A percentile compares a stretch with the other conserved stretches of the same genome.
phyloP scores from a whole-genome alignment of 2,113 vertebrate genomes.

The Natator depressus region DNA sequence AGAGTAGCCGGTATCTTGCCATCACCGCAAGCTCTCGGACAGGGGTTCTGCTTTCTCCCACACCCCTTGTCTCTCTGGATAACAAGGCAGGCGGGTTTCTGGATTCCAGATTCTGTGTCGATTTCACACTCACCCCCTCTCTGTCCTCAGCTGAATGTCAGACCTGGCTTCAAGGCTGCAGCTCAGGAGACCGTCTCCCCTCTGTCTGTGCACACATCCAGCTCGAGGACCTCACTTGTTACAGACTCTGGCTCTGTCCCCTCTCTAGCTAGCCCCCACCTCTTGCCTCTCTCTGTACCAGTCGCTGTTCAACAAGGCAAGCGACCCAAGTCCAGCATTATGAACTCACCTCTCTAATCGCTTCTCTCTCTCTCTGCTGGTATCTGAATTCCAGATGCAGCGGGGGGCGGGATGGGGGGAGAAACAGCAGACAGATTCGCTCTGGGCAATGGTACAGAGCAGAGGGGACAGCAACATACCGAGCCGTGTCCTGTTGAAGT shows the following conservation, averaged over 20 bases:
- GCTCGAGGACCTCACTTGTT: neutral
- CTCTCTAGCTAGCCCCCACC: neutral
- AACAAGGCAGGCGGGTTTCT: neutral
- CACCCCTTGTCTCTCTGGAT: neutral
- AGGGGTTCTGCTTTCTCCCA: neutral
- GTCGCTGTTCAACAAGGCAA: neutral
- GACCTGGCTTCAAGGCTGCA: neutral
- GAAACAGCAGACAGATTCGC: neutral
- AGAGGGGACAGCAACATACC: neutral
- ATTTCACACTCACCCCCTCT: neutral
- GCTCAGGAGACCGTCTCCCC: neutral
- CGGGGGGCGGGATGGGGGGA: neutral
- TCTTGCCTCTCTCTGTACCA: neutral
- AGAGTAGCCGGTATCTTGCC: neutral
- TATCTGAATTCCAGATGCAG: neutral
- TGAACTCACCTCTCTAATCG: neutral
- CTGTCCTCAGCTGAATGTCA: neutral
- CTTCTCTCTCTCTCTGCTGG: neutral
- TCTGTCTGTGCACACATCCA: neutral
- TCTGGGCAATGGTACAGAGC: neutral
- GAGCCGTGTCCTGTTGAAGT: neutral
- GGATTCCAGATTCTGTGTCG: neutral
- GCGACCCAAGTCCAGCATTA: neutral
- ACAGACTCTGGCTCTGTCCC: neutral
- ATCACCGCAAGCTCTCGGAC: neutral